A percentile compares a stretch with the other conserved stretches of the same genome.
Conservation (phyloP, 2,888 invertebrate genomes). For the Brachylomia viminalis region DNA sequence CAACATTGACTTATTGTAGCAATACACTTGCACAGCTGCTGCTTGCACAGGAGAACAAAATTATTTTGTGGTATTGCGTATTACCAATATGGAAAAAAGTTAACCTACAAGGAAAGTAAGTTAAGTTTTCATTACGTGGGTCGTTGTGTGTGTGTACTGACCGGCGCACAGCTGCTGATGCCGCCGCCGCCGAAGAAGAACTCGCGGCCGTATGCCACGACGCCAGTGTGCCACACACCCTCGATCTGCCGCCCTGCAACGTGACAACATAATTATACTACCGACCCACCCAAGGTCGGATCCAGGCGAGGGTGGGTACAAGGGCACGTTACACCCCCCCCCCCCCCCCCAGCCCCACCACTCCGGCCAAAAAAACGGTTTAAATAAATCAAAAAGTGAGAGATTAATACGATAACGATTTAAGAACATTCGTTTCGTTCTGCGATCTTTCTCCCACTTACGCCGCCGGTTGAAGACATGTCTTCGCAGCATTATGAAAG, state of each 20-base stretch:
- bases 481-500: too few species aligned
- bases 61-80: background rate
- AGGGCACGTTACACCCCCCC: background rate
- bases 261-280: background rate
- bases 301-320: background rate
- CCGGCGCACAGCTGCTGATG: constrained; percentile 94
- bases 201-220: constrained; percentile 96
- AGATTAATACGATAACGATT: background rate
- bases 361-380: too few species aligned
- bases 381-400: too few species aligned
- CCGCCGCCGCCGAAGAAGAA: constrained; percentile 96
- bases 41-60: background rate
- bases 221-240: constrained; percentile 98
- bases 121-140: background rate
- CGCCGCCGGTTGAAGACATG: too few species aligned
- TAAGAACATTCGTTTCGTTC: too few species aligned
- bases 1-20: background rate
- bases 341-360: too few species aligned
- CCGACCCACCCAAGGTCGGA: background rate
- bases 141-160: constrained; percentile 88
- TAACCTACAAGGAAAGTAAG: background rate
- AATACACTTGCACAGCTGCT: background rate
- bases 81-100: background rate
- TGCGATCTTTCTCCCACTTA: too few species aligned
- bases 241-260: constrained; percentile 94